Base-by-base conservation (phyloP, 2,797 vertebrate genomes). In the Phataginus tricuspis region DNA sequence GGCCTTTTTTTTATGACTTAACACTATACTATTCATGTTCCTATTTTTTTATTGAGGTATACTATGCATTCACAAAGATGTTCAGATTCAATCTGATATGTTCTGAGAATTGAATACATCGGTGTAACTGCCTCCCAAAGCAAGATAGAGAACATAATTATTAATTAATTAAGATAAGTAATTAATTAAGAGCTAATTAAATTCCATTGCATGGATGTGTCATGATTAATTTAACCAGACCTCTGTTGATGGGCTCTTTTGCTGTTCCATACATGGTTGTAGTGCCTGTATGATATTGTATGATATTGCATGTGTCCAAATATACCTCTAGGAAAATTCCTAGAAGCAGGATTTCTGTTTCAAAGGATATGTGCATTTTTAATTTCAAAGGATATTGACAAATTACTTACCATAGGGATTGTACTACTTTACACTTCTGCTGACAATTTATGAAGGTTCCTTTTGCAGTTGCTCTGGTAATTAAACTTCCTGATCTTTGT, bases 401-500 rank as follows among this genome's bases (percentile, higher is more conserved):
- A 84, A 55, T 88, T 80, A 87, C 37, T 51, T 83, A 49, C 7
- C 31, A 18, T 21, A 51, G 21, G 15, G 8, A 7, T 39, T 85
- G 31, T 89, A 85, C 64, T 55, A 53, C 72, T 83, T 91, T 90
- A 79, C 9, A 5, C 34, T 68, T 27, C 37, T 69, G 37, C 53
- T 80, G 90, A 79, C 16, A 57, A 88, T 82, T 90, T 80, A 59
- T 82, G 69, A 45, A 86, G n/a, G 18, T 34, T 79, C 27, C 31
- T 82, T 90, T 84, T 94, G 72, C 19, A 19, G 37, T 31, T 68
- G 59, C 11, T 42, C 7, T 68, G 59, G 27, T 84, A 85, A 87
- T 75, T 80, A 80, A 85, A 59, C n/a, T 61, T 90, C 7, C 59
- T 94, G 10, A 79, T 64, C 66, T 96, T 86, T 92, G 74, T 34